phyloP scores from a whole-genome alignment of 2,113 vertebrate genomes.

The Ibidorhyncha struthersii region DNA sequence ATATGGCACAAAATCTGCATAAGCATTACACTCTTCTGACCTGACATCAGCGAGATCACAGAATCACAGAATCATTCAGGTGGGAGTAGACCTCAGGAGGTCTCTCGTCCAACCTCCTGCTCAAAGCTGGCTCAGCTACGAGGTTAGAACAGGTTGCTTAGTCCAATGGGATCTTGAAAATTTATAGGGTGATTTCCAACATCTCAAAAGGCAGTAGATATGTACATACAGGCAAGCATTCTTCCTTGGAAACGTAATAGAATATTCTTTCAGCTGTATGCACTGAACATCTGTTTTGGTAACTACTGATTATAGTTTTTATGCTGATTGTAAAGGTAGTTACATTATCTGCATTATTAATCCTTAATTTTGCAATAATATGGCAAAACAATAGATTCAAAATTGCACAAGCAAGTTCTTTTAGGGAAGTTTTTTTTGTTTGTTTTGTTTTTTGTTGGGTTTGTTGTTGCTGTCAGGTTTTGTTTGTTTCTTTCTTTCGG shows the following conservation, averaged over 20 bases:
- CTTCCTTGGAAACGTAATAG: not conserved
- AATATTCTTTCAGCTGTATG: not conserved
- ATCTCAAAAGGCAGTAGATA: not conserved
- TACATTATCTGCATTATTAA: not conserved
- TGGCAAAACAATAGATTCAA: not conserved
- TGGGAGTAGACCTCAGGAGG: not conserved
- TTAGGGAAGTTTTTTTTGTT: too few species aligned
- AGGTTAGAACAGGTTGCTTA: not conserved
- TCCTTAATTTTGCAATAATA: not conserved
- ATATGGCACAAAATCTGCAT: not conserved
- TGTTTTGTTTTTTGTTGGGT: not conserved
- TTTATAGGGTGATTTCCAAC: accelerated
- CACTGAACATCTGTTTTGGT: not conserved
- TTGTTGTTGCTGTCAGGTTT: not conserved
- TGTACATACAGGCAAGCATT: not conserved
- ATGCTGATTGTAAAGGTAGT: not conserved
- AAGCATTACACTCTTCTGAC: accelerated
- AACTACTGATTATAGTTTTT: not conserved
- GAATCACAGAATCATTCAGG: not conserved
- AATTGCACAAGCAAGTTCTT: not conserved
- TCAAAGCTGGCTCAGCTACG: not conserved
- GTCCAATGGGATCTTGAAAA: not conserved
- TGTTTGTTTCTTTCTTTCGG: accelerated
- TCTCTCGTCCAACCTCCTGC: not conserved
- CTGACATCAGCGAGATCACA: not conserved